A percentile compares a stretch with the other conserved stretches of the same genome.
These are phyloP conservation scores for Pegoplata infirma DNA, from an alignment of 2,888 invertebrate genomes.

Conservation along the genomic window DNA sequence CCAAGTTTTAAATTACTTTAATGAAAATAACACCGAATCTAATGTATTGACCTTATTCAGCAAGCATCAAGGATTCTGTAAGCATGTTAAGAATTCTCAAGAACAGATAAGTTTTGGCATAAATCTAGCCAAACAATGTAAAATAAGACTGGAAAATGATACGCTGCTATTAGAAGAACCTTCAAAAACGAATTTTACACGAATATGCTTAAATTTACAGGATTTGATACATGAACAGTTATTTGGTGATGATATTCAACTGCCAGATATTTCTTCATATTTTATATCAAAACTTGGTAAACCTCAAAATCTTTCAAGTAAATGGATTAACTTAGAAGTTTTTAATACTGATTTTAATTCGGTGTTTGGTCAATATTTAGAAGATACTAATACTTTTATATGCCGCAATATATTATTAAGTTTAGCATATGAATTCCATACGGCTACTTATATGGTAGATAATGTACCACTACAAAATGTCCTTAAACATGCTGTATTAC, in stretches of 20 bases:
- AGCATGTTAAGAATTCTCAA: not conserved
- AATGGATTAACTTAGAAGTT: conserved; percentile 71
- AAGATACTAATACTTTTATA: conserved; percentile 68
- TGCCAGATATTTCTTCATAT: conserved; percentile 61
- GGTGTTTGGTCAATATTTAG: conserved; percentile 68
- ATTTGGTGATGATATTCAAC: conserved; percentile 54
- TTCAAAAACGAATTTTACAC: conserved; percentile 70
- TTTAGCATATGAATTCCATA: conserved; percentile 72
- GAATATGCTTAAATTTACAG: conserved; percentile 72
- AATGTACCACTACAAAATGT: conserved; percentile 69
- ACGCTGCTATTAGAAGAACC: conserved; percentile 43
- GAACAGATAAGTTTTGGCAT: conserved; percentile 71
- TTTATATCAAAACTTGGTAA: conserved; percentile 73
- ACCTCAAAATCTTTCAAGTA: conserved; percentile 67
- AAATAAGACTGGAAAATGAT: conserved; percentile 65
- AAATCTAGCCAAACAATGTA: conserved; percentile 70
- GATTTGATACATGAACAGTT: conserved; percentile 65
- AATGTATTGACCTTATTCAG: conserved; percentile 64
- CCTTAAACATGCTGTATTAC: conserved; percentile 68
- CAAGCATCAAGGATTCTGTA: conserved; percentile 58
- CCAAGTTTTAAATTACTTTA: conserved; percentile 69
- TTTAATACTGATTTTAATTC: conserved; percentile 64
- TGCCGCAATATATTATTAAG: conserved; percentile 75
- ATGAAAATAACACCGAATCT: conserved; percentile 52
- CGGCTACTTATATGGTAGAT: conserved; percentile 60